Evolutionary conservation across 2,113 vertebrate species (phyloP).

Genomic region (Parus major): DNA sequence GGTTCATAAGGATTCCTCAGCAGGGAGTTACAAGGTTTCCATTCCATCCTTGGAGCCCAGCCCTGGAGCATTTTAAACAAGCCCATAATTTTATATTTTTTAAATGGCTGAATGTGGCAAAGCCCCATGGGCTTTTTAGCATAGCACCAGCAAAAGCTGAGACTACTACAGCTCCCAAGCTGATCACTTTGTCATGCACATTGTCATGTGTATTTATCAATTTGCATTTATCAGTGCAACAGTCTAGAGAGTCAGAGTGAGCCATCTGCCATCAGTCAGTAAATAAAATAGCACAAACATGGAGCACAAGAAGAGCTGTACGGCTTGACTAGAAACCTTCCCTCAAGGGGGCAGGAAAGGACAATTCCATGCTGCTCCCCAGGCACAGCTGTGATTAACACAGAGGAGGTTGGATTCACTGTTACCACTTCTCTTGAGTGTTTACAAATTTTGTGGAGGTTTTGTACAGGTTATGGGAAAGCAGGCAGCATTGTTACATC

Average conservation of each 20-base stretch:
- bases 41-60: not conserved
- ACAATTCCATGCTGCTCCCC: not conserved
- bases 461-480: not conserved
- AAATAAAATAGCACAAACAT: not conserved
- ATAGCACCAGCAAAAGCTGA: not conserved
- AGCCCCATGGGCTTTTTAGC: not conserved
- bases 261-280: not conserved
- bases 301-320: not conserved
- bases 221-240: not conserved
- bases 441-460: not conserved
- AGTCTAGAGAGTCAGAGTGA: not conserved
- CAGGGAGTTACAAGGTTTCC: not conserved
- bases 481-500: not conserved
- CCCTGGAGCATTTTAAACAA: not conserved
- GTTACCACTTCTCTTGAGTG: not conserved
- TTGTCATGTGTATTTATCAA: not conserved
- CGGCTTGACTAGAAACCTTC: not conserved
- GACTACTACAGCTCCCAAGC: not conserved
- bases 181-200: not conserved
- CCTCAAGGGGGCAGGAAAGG: not conserved
- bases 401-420: rapidly evolving
- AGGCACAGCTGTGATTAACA: not conserved
- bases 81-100: not conserved
- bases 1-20: not conserved
- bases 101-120: not conserved